Conservation (phyloP, 2,797 vertebrate genomes). For the Decapterus maruadsi region DNA sequence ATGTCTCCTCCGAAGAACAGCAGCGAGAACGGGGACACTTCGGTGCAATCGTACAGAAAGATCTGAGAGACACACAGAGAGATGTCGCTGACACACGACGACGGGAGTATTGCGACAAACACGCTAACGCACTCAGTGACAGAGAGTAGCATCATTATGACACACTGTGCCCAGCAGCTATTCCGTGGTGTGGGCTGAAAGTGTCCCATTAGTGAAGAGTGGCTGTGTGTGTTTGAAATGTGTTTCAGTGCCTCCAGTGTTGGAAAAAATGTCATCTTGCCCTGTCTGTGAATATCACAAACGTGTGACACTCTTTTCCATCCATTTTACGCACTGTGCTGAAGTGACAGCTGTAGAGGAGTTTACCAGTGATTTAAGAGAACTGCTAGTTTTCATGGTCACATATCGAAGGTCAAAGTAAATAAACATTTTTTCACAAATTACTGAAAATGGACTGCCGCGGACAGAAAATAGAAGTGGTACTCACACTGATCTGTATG, state of each 20-base stretch:
- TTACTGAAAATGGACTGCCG: not conserved
- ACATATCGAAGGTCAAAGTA: not conserved
- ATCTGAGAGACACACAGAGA: slow-evolving; percentile 85
- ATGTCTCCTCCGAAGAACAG: slow-evolving; percentile 98
- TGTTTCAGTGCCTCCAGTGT: slow-evolving; percentile 57
- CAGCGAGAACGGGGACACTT: slow-evolving; percentile 96
- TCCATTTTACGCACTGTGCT: slow-evolving; percentile 23
- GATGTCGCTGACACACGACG: slow-evolving; percentile 9
- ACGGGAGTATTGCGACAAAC: slow-evolving; percentile 34
- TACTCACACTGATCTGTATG: slow-evolving; percentile 3
- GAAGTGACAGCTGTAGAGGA: not conserved
- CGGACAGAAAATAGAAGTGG: not conserved
- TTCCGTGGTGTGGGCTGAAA: slow-evolving; percentile 60
- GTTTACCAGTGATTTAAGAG: no score
- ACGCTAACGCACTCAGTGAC: slow-evolving; percentile 8
- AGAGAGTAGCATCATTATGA: slow-evolving; percentile 46
- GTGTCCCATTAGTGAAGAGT: slow-evolving; percentile 72
- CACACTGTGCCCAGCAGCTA: slow-evolving; percentile 52
- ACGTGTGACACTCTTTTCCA: slow-evolving; percentile 36
- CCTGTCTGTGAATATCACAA: slow-evolving; percentile 51
- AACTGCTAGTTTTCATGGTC: not conserved
- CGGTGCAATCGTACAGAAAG: slow-evolving; percentile 97
- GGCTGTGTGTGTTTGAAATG: slow-evolving; percentile 54
- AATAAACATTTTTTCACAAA: not conserved
- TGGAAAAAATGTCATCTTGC: slow-evolving; percentile 72